Evolutionary conservation across 1,140 invertebrate species (phyloP).

Genomic region (Drosophila cardini): DNA sequence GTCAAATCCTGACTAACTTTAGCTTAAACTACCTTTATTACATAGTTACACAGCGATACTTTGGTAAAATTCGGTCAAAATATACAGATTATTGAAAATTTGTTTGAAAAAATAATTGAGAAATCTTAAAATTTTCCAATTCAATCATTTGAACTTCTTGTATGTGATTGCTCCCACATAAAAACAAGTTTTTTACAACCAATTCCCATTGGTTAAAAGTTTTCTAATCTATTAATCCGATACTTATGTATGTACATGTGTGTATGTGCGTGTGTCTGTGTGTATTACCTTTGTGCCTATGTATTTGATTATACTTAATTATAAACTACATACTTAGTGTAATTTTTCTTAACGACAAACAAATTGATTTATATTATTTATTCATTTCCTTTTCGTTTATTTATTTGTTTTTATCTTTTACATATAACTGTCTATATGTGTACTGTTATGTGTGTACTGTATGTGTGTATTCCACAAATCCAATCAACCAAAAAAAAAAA

Average conservation of each 20-base stretch:
- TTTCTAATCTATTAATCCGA: background rate
- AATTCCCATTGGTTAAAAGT: too few relatives aligned
- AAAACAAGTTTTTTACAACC: too few relatives aligned
- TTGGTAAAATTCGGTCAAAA: too few relatives aligned
- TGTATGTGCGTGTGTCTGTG: background rate
- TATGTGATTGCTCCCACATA: too few relatives aligned
- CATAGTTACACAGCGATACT: too few relatives aligned
- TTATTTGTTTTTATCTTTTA: conserved; percentile 72
- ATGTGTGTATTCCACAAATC: conserved; percentile 69
- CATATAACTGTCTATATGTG: conserved; percentile 78
- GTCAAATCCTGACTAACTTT: too few relatives aligned
- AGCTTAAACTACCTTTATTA: too few relatives aligned
- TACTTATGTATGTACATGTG: conserved; percentile 3
- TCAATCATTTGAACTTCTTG: too few relatives aligned
- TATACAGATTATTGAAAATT: too few relatives aligned
- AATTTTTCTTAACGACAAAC: conserved; percentile 68
- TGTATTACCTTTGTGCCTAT: conserved; percentile 26
- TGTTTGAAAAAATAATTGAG: too few relatives aligned
- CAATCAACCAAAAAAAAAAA: conserved; percentile 66
- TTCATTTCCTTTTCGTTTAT: conserved; percentile 76
- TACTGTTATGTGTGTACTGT: conserved; percentile 67
- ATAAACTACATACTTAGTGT: conserved; percentile 56
- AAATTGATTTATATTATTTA: conserved; percentile 76
- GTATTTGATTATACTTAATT: conserved; percentile 42
- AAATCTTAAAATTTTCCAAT: too few relatives aligned